Evolutionary conservation across 2,888 invertebrate species (phyloP).

Genomic region (Achlya flavicornis): DNA sequence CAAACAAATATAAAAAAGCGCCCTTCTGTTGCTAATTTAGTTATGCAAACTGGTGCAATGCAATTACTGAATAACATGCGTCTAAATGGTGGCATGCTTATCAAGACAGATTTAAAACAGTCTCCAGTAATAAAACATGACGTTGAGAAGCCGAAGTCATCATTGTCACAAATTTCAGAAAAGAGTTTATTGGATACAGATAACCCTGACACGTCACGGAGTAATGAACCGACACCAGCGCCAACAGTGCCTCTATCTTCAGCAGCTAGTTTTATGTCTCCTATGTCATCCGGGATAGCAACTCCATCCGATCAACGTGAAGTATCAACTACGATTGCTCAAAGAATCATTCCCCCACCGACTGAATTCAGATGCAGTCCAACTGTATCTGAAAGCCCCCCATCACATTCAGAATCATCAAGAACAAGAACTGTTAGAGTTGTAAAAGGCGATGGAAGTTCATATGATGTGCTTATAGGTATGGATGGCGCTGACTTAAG

Average conservation of each 20-base stretch:
- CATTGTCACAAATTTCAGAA: constrained; percentile 86
- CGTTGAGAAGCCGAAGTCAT: constrained; percentile 67
- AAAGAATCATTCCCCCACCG: constrained; percentile 90
- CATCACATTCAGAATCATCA: constrained; percentile 82
- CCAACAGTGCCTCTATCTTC: constrained; percentile 59
- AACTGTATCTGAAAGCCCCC: constrained; percentile 85
- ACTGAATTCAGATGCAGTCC: constrained; percentile 89
- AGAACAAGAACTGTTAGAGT: constrained; percentile 82
- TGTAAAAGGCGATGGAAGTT: constrained; percentile 84
- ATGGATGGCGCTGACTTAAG: constrained; percentile 94
- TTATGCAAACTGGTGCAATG: constrained; percentile 86
- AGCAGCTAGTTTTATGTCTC: constrained; percentile 66
- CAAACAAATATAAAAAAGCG: constrained; percentile 84
- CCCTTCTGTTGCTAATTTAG: constrained; percentile 87
- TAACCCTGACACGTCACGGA: constrained; percentile 71
- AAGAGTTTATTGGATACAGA: constrained; percentile 86
- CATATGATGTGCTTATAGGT: constrained; percentile 90
- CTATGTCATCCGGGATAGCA: constrained; percentile 69
- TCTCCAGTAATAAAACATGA: constrained; percentile 66
- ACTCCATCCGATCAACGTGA: constrained; percentile 75
- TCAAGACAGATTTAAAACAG: constrained; percentile 69
- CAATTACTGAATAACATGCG: constrained; percentile 82
- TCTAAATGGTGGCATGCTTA: constrained; percentile 81
- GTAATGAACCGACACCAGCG: constrained; percentile 56
- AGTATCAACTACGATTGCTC: constrained; percentile 81